Evolutionary conservation across 2,888 invertebrate genomes (phyloP).

Genomic region (Polyommatus icarus): DNA sequence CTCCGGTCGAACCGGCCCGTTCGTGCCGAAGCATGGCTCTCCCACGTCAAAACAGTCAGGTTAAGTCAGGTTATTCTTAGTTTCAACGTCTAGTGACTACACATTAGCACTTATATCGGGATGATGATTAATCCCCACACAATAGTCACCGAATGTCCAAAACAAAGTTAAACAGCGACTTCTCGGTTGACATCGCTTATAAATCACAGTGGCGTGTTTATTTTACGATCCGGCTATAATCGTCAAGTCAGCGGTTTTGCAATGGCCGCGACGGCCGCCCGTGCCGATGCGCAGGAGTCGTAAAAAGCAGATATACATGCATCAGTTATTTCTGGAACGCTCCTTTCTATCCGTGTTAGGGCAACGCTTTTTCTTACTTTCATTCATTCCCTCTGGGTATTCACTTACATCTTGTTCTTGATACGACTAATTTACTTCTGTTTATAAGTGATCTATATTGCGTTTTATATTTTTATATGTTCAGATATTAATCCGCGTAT

Average conservation of each 20-base stretch:
- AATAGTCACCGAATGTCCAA: conserved; percentile 17
- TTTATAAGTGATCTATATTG: not conserved
- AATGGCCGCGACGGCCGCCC: conserved; percentile 57
- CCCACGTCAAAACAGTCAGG: no score
- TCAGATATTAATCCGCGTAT: no score
- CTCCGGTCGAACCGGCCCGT: no score
- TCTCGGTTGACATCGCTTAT: conserved; percentile 70
- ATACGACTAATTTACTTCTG: not conserved
- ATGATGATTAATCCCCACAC: conserved; percentile 13
- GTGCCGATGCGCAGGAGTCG: conserved; percentile 57
- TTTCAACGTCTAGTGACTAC: not conserved
- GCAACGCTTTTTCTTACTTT: conserved; percentile 34
- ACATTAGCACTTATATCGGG: not conserved
- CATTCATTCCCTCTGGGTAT: conserved; percentile 28
- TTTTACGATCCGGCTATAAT: conserved; percentile 76
- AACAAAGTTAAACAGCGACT: conserved; percentile 9
- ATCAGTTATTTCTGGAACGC: conserved; percentile 66
- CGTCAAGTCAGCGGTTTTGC: conserved; percentile 74
- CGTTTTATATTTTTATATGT: not conserved
- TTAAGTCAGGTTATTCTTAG: not conserved
- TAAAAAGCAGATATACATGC: conserved; percentile 71
- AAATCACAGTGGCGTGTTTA: conserved; percentile 73
- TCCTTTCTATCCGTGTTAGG: conserved; percentile 51
- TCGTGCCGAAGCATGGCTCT: no score
- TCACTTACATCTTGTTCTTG: not conserved